Base-by-base conservation (phyloP, 2,888 invertebrate species). In the Erannis defoliaria region DNA sequence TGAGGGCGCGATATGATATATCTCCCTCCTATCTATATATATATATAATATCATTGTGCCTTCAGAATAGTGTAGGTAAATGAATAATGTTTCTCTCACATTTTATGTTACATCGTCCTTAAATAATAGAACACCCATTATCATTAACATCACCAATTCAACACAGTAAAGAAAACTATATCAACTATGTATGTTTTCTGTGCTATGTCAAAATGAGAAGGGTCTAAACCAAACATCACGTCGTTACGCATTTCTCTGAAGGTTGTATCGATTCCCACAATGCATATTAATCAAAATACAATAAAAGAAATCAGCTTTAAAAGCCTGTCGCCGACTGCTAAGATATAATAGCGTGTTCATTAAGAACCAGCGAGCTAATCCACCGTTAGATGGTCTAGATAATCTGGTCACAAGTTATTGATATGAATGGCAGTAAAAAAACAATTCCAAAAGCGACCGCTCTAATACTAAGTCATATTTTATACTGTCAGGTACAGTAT, bases 401-500 rank as follows among this genome's bases (percentile, higher is more conserved):
- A 57, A 37, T 57, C 53, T 56, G 55, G 49, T 55, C 61, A 48
- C 48, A 62, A 56, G 26, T 53, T 62, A 57, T 57, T 57, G 62
- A 62, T 54, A 53, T 55, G 43, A 55, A 55, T 46, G 55, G 6
- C 31, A 1, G 37, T 38, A 50, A 60, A 56, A n/a, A 62, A 56
- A 62, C 46, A 53, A 56, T 49, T 56, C 56, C 51, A 46, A 56
- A 62, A 53, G 51, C 48, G 51, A 29, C 51, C 35, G 14, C 46
- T 43, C 50, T 23, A 35, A 45, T 62, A 55, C 58, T 33, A 56
- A 60, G 48, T 65, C 49, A 67, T 67, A 66, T 61, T 56, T 64
- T 60, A 66, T 54, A 49, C 66, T 75, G 73, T 72, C 78, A 53
- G 77, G 72, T 51, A 72, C 77, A 75, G 74, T 78, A 75, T 70